Base-by-base conservation (phyloP, 2,888 invertebrate species). In the Oeneis ivallda region DNA sequence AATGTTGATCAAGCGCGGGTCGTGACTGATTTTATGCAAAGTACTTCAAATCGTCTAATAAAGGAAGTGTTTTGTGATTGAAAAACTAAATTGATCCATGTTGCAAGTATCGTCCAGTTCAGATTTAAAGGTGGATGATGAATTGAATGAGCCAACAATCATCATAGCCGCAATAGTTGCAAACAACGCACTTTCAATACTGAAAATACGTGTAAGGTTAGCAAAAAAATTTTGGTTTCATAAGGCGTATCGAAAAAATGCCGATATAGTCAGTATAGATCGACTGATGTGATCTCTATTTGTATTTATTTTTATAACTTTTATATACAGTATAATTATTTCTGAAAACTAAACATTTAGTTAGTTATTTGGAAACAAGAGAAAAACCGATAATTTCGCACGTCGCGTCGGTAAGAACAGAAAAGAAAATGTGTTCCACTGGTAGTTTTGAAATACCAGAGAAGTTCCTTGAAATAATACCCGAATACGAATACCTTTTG, bases 1-100 rank as follows among this genome's bases (percentile, higher is more conserved):
- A 80, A 78, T 77, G 76, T 77, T 75, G 72, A 74, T 75, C 75
- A 80, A 79, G 79, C 73, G 65, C 66, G 72, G 77, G 73, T 89
- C 90, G 91, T 89, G 89, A 87, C 81, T 71, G 75, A 69, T 69
- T 75, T 87, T 88, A 88, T 89, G 90, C 87, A 87, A 90, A 90
- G 81, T 74, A 76, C 75, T 71, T 74, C 76, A 74, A 79, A 77
- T 76, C 74, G 75, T 76, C 71, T 79, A 81, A 79, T 82, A 83
- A 78, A 83, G 83, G 84, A 86, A 84, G 83, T 81, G 76, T 71
- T 77, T 75, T 71, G 70, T 66, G 75, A 78, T 80, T 74, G 78
- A 70, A 68, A 61, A 74, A 72, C 70, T 74, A 82, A 82, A 84
- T 76, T 74, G 76, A 74, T 76, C 74, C 74, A 77, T 77, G 74